Evolutionary conservation across 2,888 invertebrate genomes (phyloP).

Genomic region (Meta bourneti): DNA sequence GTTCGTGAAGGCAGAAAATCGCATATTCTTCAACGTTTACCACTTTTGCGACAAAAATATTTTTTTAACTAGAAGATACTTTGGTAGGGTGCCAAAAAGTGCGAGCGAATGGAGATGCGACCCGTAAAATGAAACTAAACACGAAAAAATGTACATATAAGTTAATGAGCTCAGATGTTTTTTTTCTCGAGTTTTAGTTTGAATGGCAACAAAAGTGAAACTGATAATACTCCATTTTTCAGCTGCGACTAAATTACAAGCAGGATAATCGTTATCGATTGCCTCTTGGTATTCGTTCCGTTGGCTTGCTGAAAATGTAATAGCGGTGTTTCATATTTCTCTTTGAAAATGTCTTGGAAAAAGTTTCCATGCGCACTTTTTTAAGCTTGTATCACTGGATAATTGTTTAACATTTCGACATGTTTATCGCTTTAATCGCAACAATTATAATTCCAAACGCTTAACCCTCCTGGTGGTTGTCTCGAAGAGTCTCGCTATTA

Average conservation of each 20-base stretch:
- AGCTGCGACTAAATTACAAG: not conserved
- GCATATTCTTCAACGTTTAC: conserved; percentile 18
- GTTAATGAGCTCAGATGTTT: conserved; percentile 26
- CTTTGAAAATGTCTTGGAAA: no score
- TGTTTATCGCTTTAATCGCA: no score
- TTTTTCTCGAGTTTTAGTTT: not conserved
- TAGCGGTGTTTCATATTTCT: not conserved
- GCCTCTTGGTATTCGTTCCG: not conserved
- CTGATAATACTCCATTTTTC: conserved; percentile 14
- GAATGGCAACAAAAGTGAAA: conserved; percentile 19
- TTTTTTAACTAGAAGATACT: conserved; percentile 4
- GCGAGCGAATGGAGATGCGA: not conserved
- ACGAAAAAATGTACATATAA: conserved; percentile 33
- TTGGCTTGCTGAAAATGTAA: not conserved
- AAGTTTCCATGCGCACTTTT: no score
- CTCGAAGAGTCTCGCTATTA: no score
- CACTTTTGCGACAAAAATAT: conserved; percentile 12
- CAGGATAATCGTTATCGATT: conserved; percentile 1
- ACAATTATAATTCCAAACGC: no score
- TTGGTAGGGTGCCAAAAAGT: conserved; percentile 43
- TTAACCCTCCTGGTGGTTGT: no score
- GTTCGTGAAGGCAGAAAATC: conserved; percentile 4
- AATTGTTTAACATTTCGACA: no score
- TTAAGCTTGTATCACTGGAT: no score
- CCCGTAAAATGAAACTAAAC: conserved; percentile 12